phyloP scores from a whole-genome alignment of 2,888 invertebrate genomes.

The Stictocephala bisonia region DNA sequence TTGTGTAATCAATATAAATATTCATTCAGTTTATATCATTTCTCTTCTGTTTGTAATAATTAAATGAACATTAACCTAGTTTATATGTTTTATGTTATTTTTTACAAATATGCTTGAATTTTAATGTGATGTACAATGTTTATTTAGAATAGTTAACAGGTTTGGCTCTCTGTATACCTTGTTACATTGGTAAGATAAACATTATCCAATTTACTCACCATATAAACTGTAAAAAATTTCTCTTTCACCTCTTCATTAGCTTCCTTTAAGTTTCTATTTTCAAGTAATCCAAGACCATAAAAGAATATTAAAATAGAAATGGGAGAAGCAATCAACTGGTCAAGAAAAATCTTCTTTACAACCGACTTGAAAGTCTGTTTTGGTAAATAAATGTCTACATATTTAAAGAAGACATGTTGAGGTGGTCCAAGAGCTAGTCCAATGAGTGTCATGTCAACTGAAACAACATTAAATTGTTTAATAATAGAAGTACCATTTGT shows the following conservation, averaged over 20 bases:
- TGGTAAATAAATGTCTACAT: conserved; percentile 77
- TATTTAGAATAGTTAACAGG: too few relatives aligned
- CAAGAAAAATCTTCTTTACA: conserved; percentile 76
- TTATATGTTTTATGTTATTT: too few relatives aligned
- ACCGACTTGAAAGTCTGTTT: conserved; percentile 71
- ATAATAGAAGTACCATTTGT: too few relatives aligned
- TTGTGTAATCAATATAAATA: too few relatives aligned
- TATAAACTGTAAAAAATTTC: conserved; percentile 80
- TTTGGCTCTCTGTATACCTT: too few relatives aligned
- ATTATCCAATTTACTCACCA: too few relatives aligned
- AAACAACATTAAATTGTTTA: conserved; percentile 58
- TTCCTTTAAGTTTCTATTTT: conserved; percentile 71
- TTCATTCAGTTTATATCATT: too few relatives aligned
- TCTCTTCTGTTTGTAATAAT: too few relatives aligned
- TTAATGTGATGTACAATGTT: too few relatives aligned
- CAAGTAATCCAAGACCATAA: conserved; percentile 80
- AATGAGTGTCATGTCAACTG: conserved; percentile 75
- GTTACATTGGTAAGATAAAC: too few relatives aligned
- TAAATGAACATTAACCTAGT: too few relatives aligned
- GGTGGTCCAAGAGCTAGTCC: conserved; percentile 84
- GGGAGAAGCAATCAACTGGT: conserved; percentile 80
- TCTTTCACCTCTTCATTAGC: conserved; percentile 72
- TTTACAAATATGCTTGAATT: too few relatives aligned
- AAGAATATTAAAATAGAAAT: conserved; percentile 83
- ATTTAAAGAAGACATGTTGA: conserved; percentile 86